A percentile compares a stretch with the other conserved stretches of the same genome.
These are phyloP conservation scores for Cryptoleucopteryx plumbea DNA, from an alignment of 2,113 vertebrate species.

Conservation along the genomic window DNA sequence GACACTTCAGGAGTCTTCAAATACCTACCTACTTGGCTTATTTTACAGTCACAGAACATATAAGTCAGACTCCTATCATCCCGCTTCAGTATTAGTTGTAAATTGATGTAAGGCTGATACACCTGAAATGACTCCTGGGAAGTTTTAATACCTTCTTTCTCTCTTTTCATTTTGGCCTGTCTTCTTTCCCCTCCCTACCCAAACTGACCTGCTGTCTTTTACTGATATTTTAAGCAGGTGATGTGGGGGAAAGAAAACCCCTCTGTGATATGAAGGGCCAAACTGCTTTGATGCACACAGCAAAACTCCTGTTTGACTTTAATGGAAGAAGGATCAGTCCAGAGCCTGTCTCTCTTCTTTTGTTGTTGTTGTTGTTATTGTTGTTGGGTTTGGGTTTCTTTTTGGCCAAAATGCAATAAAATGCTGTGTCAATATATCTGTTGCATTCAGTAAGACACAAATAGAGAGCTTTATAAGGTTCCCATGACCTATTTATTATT, in stretches of 20 bases:
- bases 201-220: neutral
- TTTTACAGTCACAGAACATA: neutral
- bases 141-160: neutral
- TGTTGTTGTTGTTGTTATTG: too few relatives aligned
- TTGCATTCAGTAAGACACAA: neutral
- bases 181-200: neutral
- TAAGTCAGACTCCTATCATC: neutral
- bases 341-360: neutral
- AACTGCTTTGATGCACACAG: neutral
- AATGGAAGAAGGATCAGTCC: neutral
- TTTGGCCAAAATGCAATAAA: neutral
- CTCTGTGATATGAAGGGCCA: neutral
- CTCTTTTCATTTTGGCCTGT: neutral
- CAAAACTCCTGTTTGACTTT: neutral
- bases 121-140: neutral
- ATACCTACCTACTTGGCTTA: neutral
- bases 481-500: neutral
- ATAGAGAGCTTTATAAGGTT: neutral
- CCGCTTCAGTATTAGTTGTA: neutral
- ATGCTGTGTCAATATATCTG: neutral
- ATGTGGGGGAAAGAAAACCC: neutral
- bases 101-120: neutral
- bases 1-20: neutral
- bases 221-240: neutral
- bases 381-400: neutral